Evolutionary conservation across 2,888 invertebrate genomes (phyloP), one percentile per base, ranked within the genome.

Genomic region (Drosophila kambysellisi): DNA sequence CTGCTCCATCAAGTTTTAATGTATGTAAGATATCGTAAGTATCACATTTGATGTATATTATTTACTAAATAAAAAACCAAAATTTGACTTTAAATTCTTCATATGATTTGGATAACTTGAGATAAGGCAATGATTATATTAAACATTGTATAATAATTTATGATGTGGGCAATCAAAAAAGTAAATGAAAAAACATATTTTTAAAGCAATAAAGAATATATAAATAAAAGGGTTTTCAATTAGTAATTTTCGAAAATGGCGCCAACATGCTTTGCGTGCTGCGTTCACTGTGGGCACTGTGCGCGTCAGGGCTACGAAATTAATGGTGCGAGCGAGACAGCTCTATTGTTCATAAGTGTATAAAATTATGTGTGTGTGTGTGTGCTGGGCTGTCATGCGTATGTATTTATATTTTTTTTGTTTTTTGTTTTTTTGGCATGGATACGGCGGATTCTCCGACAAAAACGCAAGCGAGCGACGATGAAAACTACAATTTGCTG

Each of bases 401-500:
- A 70, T 66, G 61, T 61, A 65, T 76, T 41, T 57, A 57, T 77
- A 68, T 76, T 76, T 89, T 79, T 58, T 79, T 58, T 61, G 74
- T 56, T 64, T 76, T 82, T 76, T 83, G 70, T 83, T 80, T 90
- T 90, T 83, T 83, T 89, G 88, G 89, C 79, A 88, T 90, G 87
- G 91, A 91, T 70, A 70, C 86, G 65, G 81, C 83, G 74, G 86
- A 91, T 68, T 88, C 84, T 73, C 90, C 91, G 59, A 90, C 90
- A 57, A 91, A 86, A 83, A 76, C 83, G 74, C 90, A 89, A 74
- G 60, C 73, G 52, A 79, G 76, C 74, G 88, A 91, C 65, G 90
- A 90, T 74, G 88, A 92, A 56, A 92, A 92, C 62, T 92, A 91
- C 62, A 92, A 85, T 68, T 82, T 93, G 59, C 85, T 93, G 46